Conservation (phyloP, 2,113 vertebrate species). For the Cyanistes caeruleus region DNA sequence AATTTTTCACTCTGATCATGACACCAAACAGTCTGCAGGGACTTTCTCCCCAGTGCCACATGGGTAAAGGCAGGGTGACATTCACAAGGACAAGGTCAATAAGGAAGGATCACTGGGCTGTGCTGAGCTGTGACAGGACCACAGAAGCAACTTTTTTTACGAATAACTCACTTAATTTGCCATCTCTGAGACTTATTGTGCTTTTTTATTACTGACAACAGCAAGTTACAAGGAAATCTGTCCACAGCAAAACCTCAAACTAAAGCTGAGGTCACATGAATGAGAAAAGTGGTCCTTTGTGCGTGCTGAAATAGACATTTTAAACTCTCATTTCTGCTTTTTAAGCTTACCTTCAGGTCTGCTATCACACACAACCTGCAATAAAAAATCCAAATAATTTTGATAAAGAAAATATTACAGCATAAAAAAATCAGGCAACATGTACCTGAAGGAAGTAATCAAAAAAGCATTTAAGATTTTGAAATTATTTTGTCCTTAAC, state of each 20-base stretch:
- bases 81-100: background rate
- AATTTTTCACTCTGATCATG: background rate
- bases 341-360: conserved; percentile 83
- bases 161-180: background rate
- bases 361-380: conserved; percentile 82
- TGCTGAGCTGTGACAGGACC: background rate
- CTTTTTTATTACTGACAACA: background rate
- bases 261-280: background rate
- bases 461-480: background rate
- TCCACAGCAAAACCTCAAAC: background rate
- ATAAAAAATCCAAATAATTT: background rate
- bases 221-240: background rate
- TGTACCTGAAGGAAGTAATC: background rate
- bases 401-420: background rate
- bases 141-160: background rate
- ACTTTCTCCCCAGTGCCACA: background rate
- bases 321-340: background rate
- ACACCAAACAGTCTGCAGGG: background rate
- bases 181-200: background rate
- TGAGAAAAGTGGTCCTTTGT: background rate
- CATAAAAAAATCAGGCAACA: background rate
- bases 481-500: background rate
- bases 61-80: background rate
- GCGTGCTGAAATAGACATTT: background rate
- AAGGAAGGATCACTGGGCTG: background rate